These are phyloP conservation scores for Uromys caudimaculatus DNA, from an alignment of 2,797 vertebrate genomes.

Conservation along the genomic window DNA sequence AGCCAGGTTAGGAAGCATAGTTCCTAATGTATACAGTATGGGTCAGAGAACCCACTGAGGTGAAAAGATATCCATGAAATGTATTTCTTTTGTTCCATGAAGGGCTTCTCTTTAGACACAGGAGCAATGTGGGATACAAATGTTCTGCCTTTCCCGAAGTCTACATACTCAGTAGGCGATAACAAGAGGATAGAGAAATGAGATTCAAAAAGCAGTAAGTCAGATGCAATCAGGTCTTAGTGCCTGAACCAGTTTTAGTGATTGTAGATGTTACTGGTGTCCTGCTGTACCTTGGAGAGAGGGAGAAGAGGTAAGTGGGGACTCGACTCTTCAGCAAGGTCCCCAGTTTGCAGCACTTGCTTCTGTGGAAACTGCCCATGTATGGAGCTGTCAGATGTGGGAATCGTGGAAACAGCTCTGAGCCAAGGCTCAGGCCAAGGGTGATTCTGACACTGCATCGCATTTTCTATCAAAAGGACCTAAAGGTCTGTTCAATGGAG, in stretches of 20 bases:
- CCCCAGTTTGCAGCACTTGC: background rate
- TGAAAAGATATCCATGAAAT: background rate
- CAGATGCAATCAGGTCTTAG: background rate
- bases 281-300: background rate
- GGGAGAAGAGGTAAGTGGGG: background rate
- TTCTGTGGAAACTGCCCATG: background rate
- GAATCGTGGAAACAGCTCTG: background rate
- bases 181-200: too few relatives aligned
- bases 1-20: too few relatives aligned
- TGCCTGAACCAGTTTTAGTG: background rate
- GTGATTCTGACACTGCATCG: background rate
- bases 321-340: accelerated
- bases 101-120: background rate
- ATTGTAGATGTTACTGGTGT: background rate
- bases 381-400: accelerated
- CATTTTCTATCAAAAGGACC: slow-evolving; percentile 11
- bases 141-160: background rate
- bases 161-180: background rate
- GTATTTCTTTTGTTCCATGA: background rate
- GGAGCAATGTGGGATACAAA: background rate
- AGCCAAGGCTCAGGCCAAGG: background rate
- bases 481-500: background rate
- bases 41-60: background rate
- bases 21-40: background rate
- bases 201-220: background rate